A percentile compares a stretch with the other conserved stretches of the same genome.
phyloP scores from a whole-genome alignment of 2,888 invertebrate species.

The Abrostola tripartita region DNA sequence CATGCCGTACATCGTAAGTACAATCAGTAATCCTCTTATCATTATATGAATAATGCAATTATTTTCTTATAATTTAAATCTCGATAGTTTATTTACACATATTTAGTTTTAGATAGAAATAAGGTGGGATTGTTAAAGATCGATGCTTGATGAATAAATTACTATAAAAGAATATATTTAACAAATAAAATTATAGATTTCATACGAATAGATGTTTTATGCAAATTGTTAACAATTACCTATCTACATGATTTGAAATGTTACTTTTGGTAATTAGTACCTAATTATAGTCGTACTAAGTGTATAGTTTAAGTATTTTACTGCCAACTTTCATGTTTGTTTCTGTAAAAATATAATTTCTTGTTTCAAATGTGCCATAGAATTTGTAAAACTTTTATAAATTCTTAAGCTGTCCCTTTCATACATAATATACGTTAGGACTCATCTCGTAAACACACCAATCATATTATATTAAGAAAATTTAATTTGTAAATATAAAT shows the following conservation, averaged over 20 bases:
- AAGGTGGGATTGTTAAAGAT: slow-evolving; percentile 59
- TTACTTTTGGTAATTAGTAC: slow-evolving; percentile 28
- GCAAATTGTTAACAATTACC: slow-evolving; percentile 27
- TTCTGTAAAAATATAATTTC: slow-evolving; percentile 35
- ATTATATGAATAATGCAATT: slow-evolving; percentile 74
- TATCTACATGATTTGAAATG: slow-evolving; percentile 28
- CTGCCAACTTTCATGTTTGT: slow-evolving; percentile 51
- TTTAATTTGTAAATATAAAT: slow-evolving; percentile 72
- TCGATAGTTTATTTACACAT: slow-evolving; percentile 71
- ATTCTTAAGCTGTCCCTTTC: slow-evolving; percentile 44
- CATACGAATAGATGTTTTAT: slow-evolving; percentile 24
- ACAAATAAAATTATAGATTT: slow-evolving; percentile 7
- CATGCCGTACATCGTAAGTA: slow-evolving; percentile 74
- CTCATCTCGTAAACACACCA: slow-evolving; percentile 38
- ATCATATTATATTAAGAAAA: slow-evolving; percentile 31
- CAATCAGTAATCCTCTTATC: slow-evolving; percentile 63
- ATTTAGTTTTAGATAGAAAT: slow-evolving; percentile 54
- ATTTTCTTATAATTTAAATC: slow-evolving; percentile 75
- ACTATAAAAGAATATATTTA: slow-evolving; percentile 24
- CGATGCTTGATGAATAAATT: slow-evolving; percentile 35
- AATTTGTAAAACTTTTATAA: slow-evolving; percentile 47
- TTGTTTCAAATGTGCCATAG: slow-evolving; percentile 76
- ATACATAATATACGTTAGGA: slow-evolving; percentile 38
- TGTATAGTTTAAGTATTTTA: slow-evolving; percentile 32
- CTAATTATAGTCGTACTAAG: slow-evolving; percentile 32